These are phyloP conservation scores for Teleogryllus occipitalis DNA, from an alignment of 1,140 invertebrate genomes.

Conservation along the genomic window DNA sequence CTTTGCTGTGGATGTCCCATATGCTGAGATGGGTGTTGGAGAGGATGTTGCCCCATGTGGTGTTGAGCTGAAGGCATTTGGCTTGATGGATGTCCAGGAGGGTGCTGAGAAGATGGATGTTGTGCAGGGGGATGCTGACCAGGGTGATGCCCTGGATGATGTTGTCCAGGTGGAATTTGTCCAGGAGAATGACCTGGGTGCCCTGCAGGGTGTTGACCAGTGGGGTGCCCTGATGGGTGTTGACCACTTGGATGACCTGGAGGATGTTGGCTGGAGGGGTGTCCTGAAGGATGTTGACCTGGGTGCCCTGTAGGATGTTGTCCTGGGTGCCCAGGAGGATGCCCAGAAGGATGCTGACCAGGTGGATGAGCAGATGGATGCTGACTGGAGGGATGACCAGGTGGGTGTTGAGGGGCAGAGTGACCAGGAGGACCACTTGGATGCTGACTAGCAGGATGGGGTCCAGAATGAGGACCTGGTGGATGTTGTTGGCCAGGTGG, in stretches of 20 bases:
- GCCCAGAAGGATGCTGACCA: not conserved
- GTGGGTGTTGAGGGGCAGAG: not conserved
- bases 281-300: not conserved
- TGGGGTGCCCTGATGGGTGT: not conserved
- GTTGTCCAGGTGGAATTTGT: not conserved
- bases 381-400: not conserved
- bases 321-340: not conserved
- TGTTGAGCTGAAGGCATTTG: not conserved
- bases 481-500: slow-evolving; percentile 15
- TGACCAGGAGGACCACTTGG: not conserved
- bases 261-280: not conserved
- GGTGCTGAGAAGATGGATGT: not conserved
- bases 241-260: not conserved
- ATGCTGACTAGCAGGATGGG: not conserved
- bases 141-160: not conserved
- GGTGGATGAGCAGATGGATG: not conserved
- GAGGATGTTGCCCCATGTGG: not conserved
- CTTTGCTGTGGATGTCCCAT: not conserved
- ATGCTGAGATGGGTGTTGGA: not conserved
- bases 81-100: not conserved
- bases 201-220: not conserved
- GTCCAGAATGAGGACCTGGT: not conserved
- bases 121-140: not conserved
- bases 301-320: not conserved
- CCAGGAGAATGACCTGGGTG: not conserved